A percentile compares a stretch with the other conserved stretches of the same genome.
Evolutionary conservation across 2,797 vertebrate species (phyloP).

Genomic region (Gymnodraco acuticeps): DNA sequence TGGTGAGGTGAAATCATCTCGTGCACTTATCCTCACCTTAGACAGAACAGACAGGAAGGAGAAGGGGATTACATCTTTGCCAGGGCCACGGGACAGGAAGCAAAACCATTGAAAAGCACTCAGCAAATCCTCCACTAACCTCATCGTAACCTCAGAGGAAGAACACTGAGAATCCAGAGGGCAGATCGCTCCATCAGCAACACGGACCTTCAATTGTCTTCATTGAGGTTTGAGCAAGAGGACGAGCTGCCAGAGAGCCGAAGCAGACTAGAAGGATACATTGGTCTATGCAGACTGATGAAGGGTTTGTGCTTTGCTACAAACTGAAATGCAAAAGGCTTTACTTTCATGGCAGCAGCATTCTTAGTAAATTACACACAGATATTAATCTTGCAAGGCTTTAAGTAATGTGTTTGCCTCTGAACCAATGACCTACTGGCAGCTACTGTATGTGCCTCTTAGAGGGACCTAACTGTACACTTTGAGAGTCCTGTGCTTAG

Average conservation of each 20-base stretch:
- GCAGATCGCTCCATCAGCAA: conserved; percentile 41
- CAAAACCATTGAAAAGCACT: conserved; percentile 56
- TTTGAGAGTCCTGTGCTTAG: no score
- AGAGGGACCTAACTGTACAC: no score
- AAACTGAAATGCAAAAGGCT: no score
- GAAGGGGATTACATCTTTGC: conserved; percentile 56
- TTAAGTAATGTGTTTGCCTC: no score
- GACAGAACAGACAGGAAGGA: conserved; percentile 35
- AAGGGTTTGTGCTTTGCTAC: no score
- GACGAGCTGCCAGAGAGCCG: conserved; percentile 17
- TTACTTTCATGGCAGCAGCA: no score
- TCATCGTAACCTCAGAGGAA: conserved; percentile 69
- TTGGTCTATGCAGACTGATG: conserved; percentile 1
- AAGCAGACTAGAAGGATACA: conserved; percentile 9
- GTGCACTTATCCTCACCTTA: conserved; percentile 52
- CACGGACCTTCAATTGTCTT: conserved; percentile 40
- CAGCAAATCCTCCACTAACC: conserved; percentile 65
- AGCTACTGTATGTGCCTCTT: no score
- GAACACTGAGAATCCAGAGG: conserved; percentile 52
- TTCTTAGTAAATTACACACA: no score
- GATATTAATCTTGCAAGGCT: no score
- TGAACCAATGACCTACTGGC: no score
- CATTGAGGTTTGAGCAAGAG: conserved; percentile 38
- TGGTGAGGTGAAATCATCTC: conserved; percentile 34
- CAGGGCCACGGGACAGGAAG: conserved; percentile 24